phyloP scores from a whole-genome alignment of 2,888 invertebrate species.

The Drosophila nr. perissopoda region DNA sequence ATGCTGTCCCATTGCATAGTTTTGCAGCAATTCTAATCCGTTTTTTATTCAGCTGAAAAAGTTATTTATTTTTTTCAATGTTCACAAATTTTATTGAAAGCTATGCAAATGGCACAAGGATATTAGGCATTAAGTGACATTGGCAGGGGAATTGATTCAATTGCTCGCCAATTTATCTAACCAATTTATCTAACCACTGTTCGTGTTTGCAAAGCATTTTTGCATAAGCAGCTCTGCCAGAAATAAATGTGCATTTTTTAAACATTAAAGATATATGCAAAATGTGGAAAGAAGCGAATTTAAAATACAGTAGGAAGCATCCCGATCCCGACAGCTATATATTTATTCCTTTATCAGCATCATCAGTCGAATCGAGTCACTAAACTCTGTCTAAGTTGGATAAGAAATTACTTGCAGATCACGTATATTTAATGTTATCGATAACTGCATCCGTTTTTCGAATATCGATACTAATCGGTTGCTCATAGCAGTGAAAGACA shows the following conservation, averaged over 20 bases:
- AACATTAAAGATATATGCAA: too few species aligned
- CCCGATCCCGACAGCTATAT: background rate
- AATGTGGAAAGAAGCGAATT: background rate
- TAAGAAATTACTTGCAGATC: background rate
- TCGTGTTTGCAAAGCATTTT: background rate
- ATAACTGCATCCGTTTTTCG: background rate
- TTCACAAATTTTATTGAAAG: background rate
- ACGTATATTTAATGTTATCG: rapidly evolving
- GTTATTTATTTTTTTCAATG: background rate
- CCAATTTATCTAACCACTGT: background rate
- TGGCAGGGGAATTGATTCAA: constrained; percentile 1
- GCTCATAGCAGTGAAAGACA: background rate
- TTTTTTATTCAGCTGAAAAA: background rate
- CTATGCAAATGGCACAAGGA: background rate
- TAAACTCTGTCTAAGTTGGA: background rate
- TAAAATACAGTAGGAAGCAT: background rate
- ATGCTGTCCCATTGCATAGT: background rate
- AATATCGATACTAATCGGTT: background rate
- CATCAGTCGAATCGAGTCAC: background rate
- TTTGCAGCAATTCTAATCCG: background rate
- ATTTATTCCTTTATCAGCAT: background rate
- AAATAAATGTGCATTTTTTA: background rate
- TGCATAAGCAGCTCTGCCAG: background rate
- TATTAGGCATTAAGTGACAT: background rate
- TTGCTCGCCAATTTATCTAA: background rate